Conservation (phyloP, 2,797 vertebrate genomes). For the Sebastes dallii region DNA sequence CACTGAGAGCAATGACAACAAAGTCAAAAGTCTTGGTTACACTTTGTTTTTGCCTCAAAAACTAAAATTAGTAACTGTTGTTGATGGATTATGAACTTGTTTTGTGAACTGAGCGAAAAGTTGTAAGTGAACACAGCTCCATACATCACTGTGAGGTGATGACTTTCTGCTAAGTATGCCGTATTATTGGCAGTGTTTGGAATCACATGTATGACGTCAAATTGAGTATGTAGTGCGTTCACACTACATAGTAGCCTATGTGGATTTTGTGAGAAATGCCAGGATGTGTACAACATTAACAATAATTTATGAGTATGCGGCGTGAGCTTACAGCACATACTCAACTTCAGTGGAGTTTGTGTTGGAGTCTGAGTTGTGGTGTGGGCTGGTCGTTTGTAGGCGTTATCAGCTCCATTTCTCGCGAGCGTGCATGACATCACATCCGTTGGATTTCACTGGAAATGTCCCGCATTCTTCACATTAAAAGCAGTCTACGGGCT, state of each 20-base stretch:
- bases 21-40: background rate
- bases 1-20: background rate
- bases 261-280: background rate
- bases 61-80: no score
- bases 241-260: background rate
- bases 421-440: accelerated
- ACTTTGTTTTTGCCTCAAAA: no score
- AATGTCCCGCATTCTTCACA: no score
- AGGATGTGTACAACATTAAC: background rate
- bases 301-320: background rate
- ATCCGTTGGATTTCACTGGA: accelerated
- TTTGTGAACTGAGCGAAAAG: background rate
- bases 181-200: background rate
- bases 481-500: no score
- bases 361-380: no score
- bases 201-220: background rate
- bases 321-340: background rate
- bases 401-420: no score
- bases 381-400: no score
- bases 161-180: background rate
- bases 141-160: background rate
- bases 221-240: background rate
- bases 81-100: background rate
- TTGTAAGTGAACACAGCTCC: accelerated
- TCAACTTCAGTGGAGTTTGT: background rate